A percentile compares a stretch with the other conserved stretches of the same genome.
These are phyloP conservation scores for Epizoanthus rinbou DNA, from an alignment of 92 coral and sea anemone genomes.

Conservation along the genomic window DNA sequence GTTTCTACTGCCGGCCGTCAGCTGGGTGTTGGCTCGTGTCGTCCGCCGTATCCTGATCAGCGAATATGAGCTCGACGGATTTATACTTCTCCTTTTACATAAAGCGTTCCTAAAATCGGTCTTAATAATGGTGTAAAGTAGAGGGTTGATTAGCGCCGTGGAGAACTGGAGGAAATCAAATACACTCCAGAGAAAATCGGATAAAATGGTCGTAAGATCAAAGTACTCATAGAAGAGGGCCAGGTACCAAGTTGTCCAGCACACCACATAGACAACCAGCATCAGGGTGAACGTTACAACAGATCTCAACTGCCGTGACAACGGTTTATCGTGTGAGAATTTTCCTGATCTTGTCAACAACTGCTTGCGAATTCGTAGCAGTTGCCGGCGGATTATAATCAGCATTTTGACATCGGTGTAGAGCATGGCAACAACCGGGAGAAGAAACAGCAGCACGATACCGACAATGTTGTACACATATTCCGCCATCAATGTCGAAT, in stretches of 20 bases:
- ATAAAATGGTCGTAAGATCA: background rate
- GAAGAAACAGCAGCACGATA: background rate
- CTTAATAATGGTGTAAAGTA: slow-evolving; percentile 10
- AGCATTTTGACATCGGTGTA: slow-evolving; percentile 8
- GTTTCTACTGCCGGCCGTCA: too few species aligned
- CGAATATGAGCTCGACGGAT: background rate
- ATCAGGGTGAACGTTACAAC: background rate
- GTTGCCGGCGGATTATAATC: slow-evolving; percentile 8
- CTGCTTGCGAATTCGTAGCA: background rate
- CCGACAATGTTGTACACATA: background rate
- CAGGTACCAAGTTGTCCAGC: background rate
- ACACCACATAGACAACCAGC: background rate
- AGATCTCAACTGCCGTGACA: background rate
- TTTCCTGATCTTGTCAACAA: background rate
- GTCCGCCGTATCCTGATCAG: too few species aligned
- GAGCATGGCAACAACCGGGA: background rate
- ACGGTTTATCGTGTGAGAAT: background rate
- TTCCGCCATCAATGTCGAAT: background rate
- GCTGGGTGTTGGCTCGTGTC: background rate
- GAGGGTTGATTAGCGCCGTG: background rate
- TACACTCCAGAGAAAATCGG: background rate
- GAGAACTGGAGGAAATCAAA: slow-evolving; percentile 16
- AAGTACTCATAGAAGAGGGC: background rate
- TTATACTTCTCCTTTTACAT: background rate
- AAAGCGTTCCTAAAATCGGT: slow-evolving; percentile 4